A percentile compares a stretch with the other conserved stretches of the same genome.
Evolutionary conservation across 2,797 vertebrate species (phyloP).

Genomic region (Propithecus deckenii): DNA sequence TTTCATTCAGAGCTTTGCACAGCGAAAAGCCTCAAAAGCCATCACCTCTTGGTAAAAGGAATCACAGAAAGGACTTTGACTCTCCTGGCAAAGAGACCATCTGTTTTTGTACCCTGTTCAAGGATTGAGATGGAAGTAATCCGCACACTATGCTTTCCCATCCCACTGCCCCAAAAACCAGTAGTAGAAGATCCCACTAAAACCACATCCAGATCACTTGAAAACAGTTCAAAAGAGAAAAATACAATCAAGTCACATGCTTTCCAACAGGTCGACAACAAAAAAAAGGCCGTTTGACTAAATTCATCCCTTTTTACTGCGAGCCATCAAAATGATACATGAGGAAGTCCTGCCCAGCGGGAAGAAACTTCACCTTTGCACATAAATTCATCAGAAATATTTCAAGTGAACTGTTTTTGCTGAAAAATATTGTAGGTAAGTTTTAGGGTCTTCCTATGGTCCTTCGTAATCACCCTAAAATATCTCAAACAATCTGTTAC

Average conservation of each 20-base stretch:
- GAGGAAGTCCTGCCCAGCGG: not conserved
- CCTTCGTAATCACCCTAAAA: not conserved
- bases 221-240: slow-evolving; percentile 19
- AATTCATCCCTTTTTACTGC: not conserved
- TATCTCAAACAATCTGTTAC: not conserved
- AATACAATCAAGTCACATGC: not conserved
- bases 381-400: slow-evolving; percentile 43
- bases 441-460: not conserved
- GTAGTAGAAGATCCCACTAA: not conserved
- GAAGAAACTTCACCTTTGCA: not conserved
- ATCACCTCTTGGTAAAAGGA: not conserved
- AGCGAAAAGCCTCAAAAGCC: not conserved
- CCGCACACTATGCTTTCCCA: not conserved
- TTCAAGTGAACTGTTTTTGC: not conserved
- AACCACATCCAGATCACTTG: not conserved
- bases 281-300: slow-evolving; percentile 15
- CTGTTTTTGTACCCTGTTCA: not conserved
- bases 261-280: not conserved
- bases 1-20: not conserved
- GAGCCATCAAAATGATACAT: not conserved
- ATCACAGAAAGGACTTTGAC: not conserved
- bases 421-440: not conserved
- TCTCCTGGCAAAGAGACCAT: not conserved
- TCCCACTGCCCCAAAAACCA: not conserved
- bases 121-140: not conserved